Conservation (phyloP, 2,888 invertebrate genomes). For the Ophion costatus region DNA sequence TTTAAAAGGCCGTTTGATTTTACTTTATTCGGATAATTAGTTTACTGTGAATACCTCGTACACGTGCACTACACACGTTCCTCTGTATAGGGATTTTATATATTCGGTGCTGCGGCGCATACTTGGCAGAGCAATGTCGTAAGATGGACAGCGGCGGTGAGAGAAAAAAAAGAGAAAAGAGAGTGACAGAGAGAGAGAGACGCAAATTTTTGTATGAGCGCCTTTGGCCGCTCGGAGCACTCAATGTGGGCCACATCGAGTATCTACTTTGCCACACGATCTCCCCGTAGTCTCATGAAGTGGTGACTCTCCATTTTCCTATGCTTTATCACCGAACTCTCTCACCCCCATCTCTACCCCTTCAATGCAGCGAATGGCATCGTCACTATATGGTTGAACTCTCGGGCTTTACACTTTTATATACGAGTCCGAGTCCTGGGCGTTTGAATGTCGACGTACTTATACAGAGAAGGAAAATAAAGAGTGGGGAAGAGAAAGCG, state of each 20-base stretch:
- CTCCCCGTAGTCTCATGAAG: constrained; percentile 71
- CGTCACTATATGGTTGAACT: neutral
- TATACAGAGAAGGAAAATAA: neutral
- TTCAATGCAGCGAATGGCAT: too few species aligned
- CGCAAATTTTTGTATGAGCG: constrained; percentile 40
- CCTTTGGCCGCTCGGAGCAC: constrained; percentile 46
- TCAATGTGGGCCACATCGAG: constrained; percentile 68
- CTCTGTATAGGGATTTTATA: constrained; percentile 29
- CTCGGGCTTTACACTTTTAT: constrained; percentile 1
- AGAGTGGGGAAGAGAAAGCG: neutral
- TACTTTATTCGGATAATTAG: too few species aligned
- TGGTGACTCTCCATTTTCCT: constrained; percentile 59
- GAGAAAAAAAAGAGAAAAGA: neutral
- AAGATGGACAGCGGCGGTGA: neutral
- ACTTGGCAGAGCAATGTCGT: constrained; percentile 11
- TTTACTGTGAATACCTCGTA: constrained; percentile 19
- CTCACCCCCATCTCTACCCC: neutral
- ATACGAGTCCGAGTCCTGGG: neutral
- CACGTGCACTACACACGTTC: constrained; percentile 7
- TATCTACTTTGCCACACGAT: constrained; percentile 74
- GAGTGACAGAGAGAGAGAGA: neutral
- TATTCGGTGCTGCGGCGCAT: neutral
- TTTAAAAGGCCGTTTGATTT: too few species aligned
- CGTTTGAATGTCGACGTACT: neutral
- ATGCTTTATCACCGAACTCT: constrained; percentile 70